Evolutionary conservation across 2,888 invertebrate species (phyloP).

Genomic region (Cheilosia impressa): DNA sequence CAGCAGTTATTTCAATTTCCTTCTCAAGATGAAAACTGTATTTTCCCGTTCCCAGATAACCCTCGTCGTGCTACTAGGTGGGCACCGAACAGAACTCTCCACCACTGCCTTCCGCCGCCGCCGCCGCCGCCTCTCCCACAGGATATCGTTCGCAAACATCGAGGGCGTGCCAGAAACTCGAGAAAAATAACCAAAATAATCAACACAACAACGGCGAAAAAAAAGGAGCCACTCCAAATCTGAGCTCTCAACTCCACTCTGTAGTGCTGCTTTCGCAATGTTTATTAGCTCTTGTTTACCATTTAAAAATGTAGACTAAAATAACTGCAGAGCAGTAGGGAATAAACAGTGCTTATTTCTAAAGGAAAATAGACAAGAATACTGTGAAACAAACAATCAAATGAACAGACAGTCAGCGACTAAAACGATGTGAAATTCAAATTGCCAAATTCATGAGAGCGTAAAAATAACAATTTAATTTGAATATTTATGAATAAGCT

Average conservation of each 20-base stretch:
- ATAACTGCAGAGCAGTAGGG: slow-evolving; percentile 26
- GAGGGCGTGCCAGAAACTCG: slow-evolving; percentile 25
- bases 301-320: slow-evolving; percentile 36
- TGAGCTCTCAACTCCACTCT: slow-evolving; percentile 10
- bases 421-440: slow-evolving; percentile 73
- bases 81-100: slow-evolving; percentile 11
- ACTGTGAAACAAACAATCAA: slow-evolving; percentile 63
- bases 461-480: slow-evolving; percentile 75
- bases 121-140: neutral
- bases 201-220: slow-evolving; percentile 40
- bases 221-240: slow-evolving; percentile 22
- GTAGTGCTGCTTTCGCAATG: slow-evolving; percentile 24
- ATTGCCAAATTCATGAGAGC: slow-evolving; percentile 71
- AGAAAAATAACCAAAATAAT: slow-evolving; percentile 41
- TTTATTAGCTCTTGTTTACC: slow-evolving; percentile 62
- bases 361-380: slow-evolving; percentile 18
- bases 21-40: slow-evolving; percentile 59
- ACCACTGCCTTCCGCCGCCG: neutral
- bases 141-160: slow-evolving; percentile 32
- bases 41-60: slow-evolving; percentile 36
- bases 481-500: slow-evolving; percentile 70
- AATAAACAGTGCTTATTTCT: slow-evolving; percentile 17
- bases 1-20: slow-evolving; percentile 67
- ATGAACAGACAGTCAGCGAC: slow-evolving; percentile 57
- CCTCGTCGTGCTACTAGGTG: slow-evolving; percentile 44